Conservation (phyloP, 2,888 invertebrate genomes). For the Scaptomyza flava region DNA sequence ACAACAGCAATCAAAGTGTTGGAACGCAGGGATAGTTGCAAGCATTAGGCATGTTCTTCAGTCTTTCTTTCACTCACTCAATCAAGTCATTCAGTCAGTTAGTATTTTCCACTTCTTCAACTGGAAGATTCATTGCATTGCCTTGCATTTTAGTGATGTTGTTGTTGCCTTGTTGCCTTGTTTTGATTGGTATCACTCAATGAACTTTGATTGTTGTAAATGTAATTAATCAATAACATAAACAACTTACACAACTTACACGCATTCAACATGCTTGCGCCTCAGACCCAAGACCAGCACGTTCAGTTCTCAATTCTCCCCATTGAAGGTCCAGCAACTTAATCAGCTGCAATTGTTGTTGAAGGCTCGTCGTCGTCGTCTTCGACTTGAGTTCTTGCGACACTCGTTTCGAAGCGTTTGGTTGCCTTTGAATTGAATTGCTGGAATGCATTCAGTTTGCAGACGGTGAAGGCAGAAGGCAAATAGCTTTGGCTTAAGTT, state of each 20-base stretch:
- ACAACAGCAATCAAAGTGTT: slow-evolving; percentile 53
- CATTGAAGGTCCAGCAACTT: slow-evolving; percentile 38
- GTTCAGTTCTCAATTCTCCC: background rate
- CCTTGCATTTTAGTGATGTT: slow-evolving; percentile 24
- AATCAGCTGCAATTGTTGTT: slow-evolving; percentile 68
- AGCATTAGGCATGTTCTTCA: slow-evolving; percentile 69
- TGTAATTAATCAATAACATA: slow-evolving; percentile 79
- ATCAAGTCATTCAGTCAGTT: slow-evolving; percentile 49
- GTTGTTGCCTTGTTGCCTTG: slow-evolving; percentile 54
- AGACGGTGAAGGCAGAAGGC: slow-evolving; percentile 12
- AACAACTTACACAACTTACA: slow-evolving; percentile 67
- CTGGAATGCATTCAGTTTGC: slow-evolving; percentile 3
- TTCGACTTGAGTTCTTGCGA: slow-evolving; percentile 14
- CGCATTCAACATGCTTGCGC: slow-evolving; percentile 17
- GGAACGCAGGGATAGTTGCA: background rate
- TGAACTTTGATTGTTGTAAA: slow-evolving; percentile 77
- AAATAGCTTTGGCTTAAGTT: too few relatives aligned
- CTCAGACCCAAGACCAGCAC: slow-evolving; percentile 7
- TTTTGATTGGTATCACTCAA: slow-evolving; percentile 82
- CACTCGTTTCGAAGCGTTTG: background rate
- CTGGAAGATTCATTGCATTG: slow-evolving; percentile 69
- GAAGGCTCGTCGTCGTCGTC: slow-evolving; percentile 7
- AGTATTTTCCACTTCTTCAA: slow-evolving; percentile 47
- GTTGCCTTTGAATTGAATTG: background rate
- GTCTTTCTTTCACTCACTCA: slow-evolving; percentile 49